Evolutionary conservation across 2,888 invertebrate species (phyloP), one percentile per base, ranked within the genome.

Genomic region (Bhutanitis thaidina): DNA sequence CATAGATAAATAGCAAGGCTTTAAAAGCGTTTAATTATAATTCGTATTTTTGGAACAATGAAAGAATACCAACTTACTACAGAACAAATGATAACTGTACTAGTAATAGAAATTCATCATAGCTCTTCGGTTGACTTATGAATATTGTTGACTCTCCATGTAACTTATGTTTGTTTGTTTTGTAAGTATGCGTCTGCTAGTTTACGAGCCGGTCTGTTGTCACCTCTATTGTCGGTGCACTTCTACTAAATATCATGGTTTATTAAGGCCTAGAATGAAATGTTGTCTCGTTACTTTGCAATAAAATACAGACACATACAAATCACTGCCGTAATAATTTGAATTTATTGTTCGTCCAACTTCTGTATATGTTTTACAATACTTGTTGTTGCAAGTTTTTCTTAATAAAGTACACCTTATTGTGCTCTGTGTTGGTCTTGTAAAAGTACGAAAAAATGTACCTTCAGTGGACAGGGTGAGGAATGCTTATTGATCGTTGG

Each of bases 131-230:
- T 35, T 35, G 54, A 54, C 48, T 40, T 43, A 49, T 32, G 29
- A 27, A 55, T 49, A 56, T 55, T 56, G 55, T 60, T 54, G 54
- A 52, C 16, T 49, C 49, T 58, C 63, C 61, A 64, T 69, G 68
- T 67, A 68, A 58, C 58, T 58, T 45, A 58, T 43, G 56, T 65
- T 60, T 64, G 68, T 69, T 69, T 71, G 69, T 68, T 68, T 71
- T 62, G 61, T 61, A 61, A 58, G 57, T 55, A 55, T 50, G 55
- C 55, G 56, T 54, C 58, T 44, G 52, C 53, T 60, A 61, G 54
- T 74, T 78, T 74, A 79, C 60, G 71, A 68, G 57, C 58, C 57
- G 69, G 73, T 66, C 71, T 69, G 73, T 76, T 75, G 78, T 76
- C 75, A 70, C 70, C 69, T 68, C 65, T 53, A 56, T 64, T 59